These are phyloP conservation scores for Oncorhynchus gorbuscha DNA, from an alignment of 2,113 vertebrate genomes.

Conservation along the genomic window DNA sequence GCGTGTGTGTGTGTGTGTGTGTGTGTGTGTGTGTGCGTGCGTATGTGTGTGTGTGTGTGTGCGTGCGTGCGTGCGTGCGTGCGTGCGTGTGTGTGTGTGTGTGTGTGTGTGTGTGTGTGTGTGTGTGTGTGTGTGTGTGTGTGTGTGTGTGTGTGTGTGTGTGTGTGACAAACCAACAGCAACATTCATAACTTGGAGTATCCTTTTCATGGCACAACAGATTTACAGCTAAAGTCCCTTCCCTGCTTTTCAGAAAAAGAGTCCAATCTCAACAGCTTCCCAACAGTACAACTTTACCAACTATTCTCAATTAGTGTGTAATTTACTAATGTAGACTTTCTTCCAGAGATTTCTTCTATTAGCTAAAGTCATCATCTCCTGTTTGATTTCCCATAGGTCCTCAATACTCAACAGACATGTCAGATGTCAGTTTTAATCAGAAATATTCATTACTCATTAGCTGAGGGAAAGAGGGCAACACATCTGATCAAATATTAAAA, in stretches of 20 bases:
- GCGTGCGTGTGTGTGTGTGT: background rate
- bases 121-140: no score
- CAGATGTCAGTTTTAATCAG: background rate
- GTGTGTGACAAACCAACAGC: background rate
- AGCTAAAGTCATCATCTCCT: constrained; percentile 7
- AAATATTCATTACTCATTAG: background rate
- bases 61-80: no score
- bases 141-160: background rate
- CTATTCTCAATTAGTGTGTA: background rate
- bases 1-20: no score
- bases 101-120: background rate
- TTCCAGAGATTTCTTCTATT: background rate
- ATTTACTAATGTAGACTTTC: constrained; percentile 14
- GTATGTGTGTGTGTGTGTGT: no score
- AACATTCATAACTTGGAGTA: no score
- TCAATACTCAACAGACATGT: constrained; percentile 2
- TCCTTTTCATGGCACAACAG: no score
- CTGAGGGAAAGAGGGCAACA: background rate
- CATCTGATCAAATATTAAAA: background rate
- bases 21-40: no score
- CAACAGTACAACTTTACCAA: no score
- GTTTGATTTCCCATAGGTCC: constrained; percentile 34
- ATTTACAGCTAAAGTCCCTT: no score
- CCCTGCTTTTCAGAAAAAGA: no score
- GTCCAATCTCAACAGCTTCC: no score